Conservation (phyloP, 2,113 vertebrate species). For the Dasyprocta punctata region DNA sequence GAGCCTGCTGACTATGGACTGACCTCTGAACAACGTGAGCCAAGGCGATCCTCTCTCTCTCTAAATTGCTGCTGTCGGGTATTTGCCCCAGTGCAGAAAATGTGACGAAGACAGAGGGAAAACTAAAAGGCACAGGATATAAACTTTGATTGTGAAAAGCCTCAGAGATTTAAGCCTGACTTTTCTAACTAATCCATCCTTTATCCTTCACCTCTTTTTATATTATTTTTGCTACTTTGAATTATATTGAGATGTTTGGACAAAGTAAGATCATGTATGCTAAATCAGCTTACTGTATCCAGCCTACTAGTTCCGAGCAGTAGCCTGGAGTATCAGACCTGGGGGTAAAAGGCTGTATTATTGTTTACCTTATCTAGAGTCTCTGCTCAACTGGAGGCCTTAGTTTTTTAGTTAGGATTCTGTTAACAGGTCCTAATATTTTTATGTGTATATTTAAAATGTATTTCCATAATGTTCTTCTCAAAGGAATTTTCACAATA, state of each 20-base stretch:
- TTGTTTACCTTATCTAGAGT: neutral
- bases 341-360: neutral
- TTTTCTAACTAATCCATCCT: conserved; percentile 12
- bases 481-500: conserved; percentile 11
- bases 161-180: conserved; percentile 2
- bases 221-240: conserved; percentile 37
- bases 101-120: neutral
- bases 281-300: neutral
- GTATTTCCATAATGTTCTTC: neutral
- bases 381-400: neutral
- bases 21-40: neutral
- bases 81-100: neutral
- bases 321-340: neutral
- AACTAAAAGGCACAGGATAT: neutral
- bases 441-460: conserved; percentile 18
- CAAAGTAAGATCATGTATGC: neutral
- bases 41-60: neutral
- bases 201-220: conserved; percentile 7
- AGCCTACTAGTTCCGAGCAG: neutral
- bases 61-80: neutral
- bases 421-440: conserved; percentile 1
- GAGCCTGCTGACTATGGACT: neutral
- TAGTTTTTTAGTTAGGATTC: neutral
- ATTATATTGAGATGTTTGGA: conserved; percentile 23
- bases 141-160: conserved; percentile 11